Conservation (phyloP, 37 sponge, comb jelly and placozoan genomes). For the Spongia lamella region DNA sequence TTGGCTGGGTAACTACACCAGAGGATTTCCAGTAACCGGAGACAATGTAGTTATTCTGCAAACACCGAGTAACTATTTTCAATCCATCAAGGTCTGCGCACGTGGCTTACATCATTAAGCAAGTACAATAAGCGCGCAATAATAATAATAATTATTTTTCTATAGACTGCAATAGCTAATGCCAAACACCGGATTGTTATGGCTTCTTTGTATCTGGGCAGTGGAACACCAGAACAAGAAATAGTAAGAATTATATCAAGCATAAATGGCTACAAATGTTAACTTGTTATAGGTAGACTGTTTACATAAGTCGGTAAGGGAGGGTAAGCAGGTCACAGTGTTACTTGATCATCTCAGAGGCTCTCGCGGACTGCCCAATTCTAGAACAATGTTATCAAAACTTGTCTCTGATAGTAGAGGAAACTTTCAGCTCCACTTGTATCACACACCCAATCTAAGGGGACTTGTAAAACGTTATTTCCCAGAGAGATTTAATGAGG, state of each 20-base stretch:
- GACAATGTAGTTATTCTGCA: slow-evolving; percentile 52
- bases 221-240: slow-evolving; percentile 65
- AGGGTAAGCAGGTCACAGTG: slow-evolving; percentile 34
- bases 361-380: slow-evolving; percentile 75
- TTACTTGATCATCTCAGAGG: slow-evolving; percentile 84
- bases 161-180: slow-evolving; percentile 35
- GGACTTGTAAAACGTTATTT: slow-evolving; percentile 39
- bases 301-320: slow-evolving; percentile 17
- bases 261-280: neutral
- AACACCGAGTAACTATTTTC: slow-evolving; percentile 63
- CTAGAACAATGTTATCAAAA: slow-evolving; percentile 52
- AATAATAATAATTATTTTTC: too few species aligned
- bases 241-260: slow-evolving; percentile 38
- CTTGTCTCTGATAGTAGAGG: slow-evolving; percentile 27
- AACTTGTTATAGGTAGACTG: slow-evolving; percentile 27
- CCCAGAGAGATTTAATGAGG: slow-evolving; percentile 86
- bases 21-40: slow-evolving; percentile 55
- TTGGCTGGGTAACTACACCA: slow-evolving; percentile 53
- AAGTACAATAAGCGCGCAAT: neutral
- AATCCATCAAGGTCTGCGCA: slow-evolving; percentile 52
- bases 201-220: slow-evolving; percentile 88
- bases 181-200: slow-evolving; percentile 58
- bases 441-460: slow-evolving; percentile 87
- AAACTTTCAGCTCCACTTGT: slow-evolving; percentile 62
- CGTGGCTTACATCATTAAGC: neutral